Conservation (phyloP, 23 tunicate genomes). For the Botrylloides violaceus region DNA sequence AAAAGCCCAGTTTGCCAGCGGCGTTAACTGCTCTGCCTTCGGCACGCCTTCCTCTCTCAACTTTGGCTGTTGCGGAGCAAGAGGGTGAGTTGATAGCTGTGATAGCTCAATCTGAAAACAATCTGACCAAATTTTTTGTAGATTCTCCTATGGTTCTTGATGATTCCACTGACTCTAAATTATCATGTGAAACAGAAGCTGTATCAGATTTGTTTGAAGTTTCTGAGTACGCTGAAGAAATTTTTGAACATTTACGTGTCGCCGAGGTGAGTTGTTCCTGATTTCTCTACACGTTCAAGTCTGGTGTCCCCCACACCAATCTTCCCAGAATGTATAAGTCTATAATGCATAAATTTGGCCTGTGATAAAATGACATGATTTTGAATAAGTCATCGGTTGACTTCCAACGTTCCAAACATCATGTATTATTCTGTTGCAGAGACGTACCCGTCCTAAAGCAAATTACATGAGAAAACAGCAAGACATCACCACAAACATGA, state of each 20-base stretch:
- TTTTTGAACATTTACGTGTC: slow-evolving; percentile 65
- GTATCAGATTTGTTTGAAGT: slow-evolving; percentile 49
- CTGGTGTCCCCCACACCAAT: too few species aligned
- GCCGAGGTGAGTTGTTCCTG: slow-evolving; percentile 92
- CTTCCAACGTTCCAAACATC: background rate
- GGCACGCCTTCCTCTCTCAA: slow-evolving; percentile 36
- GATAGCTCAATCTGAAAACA: too few species aligned
- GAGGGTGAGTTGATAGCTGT: background rate
- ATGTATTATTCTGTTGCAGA: slow-evolving; percentile 20
- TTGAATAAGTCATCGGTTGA: too few species aligned
- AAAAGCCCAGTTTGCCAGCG: slow-evolving; percentile 47
- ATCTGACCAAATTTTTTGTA: background rate
- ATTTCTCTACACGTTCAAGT: too few species aligned
- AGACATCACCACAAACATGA: slow-evolving; percentile 87
- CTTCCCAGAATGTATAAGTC: too few species aligned
- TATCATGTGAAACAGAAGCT: slow-evolving; percentile 44
- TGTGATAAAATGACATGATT: too few species aligned
- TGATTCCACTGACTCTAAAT: slow-evolving; percentile 29
- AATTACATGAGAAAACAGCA: slow-evolving; percentile 97
- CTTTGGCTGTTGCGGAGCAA: background rate
- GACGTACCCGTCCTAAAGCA: slow-evolving; percentile 56
- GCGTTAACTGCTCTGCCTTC: slow-evolving; percentile 67
- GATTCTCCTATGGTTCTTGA: slow-evolving; percentile 85
- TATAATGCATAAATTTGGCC: too few species aligned
- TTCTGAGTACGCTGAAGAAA: slow-evolving; percentile 87